Evolutionary conservation across 2,888 invertebrate species (phyloP).

Genomic region (Torymus tubicola): DNA sequence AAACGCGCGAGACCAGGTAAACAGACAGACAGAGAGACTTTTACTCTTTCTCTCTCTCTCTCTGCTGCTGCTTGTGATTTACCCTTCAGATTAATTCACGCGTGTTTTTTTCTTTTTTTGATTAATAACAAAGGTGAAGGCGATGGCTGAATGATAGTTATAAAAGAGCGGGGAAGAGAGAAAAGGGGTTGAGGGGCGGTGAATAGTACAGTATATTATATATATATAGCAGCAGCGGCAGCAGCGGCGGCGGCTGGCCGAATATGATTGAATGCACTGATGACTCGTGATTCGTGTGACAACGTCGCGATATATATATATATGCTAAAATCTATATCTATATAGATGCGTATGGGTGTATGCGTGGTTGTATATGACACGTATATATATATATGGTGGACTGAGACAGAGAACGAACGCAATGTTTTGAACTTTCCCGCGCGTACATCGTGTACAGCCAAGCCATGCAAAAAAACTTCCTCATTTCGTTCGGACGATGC

Average conservation of each 20-base stretch:
- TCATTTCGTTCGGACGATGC: no score
- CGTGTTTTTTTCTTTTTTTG: background rate
- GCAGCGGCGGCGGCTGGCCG: background rate
- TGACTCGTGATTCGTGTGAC: slow-evolving; percentile 51
- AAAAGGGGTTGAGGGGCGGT: background rate
- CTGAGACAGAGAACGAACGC: no score
- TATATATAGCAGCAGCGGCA: no score
- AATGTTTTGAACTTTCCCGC: no score
- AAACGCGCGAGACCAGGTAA: background rate
- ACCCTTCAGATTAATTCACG: slow-evolving; percentile 3
- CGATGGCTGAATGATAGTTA: slow-evolving; percentile 14
- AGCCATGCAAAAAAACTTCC: no score
- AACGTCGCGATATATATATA: no score
- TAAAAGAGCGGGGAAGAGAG: background rate
- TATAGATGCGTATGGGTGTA: no score
- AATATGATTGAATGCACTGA: slow-evolving; percentile 68
- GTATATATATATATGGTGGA: no score
- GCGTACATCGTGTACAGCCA: no score
- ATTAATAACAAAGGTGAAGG: slow-evolving; percentile 9
- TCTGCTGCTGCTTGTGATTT: no score
- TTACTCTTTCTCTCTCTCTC: no score
- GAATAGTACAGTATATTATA: background rate
- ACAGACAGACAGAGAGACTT: slow-evolving; percentile 9
- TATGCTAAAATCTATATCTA: slow-evolving; percentile 32
- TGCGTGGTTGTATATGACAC: no score